Conservation (phyloP, 1,140 invertebrate genomes). For the Drosophila mauritiana region DNA sequence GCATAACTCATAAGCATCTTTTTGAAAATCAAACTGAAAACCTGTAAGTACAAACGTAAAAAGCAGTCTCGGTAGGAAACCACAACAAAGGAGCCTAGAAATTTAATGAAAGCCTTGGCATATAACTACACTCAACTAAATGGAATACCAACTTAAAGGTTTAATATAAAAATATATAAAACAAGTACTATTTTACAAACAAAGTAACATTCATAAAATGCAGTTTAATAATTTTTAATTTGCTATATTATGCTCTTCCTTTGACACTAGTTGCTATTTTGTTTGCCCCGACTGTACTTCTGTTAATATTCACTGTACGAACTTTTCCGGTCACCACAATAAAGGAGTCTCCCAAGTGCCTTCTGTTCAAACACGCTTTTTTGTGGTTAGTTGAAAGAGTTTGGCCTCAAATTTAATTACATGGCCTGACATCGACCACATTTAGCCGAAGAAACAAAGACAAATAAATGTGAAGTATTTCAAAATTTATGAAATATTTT, state of each 20-base stretch:
- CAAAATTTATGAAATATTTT: no score
- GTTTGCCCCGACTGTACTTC: not conserved
- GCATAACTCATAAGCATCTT: conserved; percentile 30
- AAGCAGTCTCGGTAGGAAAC: conserved; percentile 38
- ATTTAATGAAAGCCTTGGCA: not conserved
- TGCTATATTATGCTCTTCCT: no score
- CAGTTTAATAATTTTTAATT: not conserved
- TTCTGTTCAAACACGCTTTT: conserved; percentile 31
- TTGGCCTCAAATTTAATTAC: conserved; percentile 58
- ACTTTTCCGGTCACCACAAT: conserved; percentile 50
- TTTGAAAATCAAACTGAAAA: conserved; percentile 44
- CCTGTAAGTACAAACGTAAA: conserved; percentile 11
- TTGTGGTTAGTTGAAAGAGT: conserved; percentile 27
- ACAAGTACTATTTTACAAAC: no score
- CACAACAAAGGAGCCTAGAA: conserved; percentile 62
- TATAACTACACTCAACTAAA: not conserved
- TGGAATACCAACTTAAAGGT: not conserved
- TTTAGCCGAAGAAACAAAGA: not conserved
- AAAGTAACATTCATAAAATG: no score
- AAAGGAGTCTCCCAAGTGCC: conserved; percentile 43
- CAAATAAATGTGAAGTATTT: not conserved
- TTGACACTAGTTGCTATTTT: not conserved
- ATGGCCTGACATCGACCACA: conserved; percentile 15
- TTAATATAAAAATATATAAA: no score
- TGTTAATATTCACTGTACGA: not conserved